phyloP scores from a whole-genome alignment of 2,888 invertebrate genomes.

The Pyrocoelia pectoralis region DNA sequence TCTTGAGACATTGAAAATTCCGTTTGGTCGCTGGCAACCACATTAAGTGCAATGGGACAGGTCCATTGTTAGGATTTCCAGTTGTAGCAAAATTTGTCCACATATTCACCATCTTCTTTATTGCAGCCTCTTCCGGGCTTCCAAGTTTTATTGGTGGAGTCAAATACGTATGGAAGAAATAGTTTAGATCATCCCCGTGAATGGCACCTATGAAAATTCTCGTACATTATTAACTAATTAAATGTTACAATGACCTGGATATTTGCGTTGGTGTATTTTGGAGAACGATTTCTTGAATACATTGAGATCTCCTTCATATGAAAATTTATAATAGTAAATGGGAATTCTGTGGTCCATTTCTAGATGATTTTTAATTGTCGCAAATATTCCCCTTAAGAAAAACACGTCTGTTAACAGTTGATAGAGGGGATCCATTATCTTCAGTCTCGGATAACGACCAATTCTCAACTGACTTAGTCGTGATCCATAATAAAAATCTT shows the following conservation, averaged over 20 bases:
- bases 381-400: slow-evolving; percentile 36
- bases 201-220: slow-evolving; percentile 31
- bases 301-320: slow-evolving; percentile 35
- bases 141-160: slow-evolving; percentile 24
- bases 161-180: slow-evolving; percentile 35
- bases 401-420: slow-evolving; percentile 36
- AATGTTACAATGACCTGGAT: slow-evolving; percentile 19
- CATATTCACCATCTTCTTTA: slow-evolving; percentile 25
- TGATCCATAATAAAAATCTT: slow-evolving; percentile 27
- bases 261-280: slow-evolving; percentile 6
- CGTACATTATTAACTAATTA: too few species aligned
- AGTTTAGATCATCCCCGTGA: slow-evolving; percentile 39
- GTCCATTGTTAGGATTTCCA: slow-evolving; percentile 21
- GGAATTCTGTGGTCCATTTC: slow-evolving; percentile 27
- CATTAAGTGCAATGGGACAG: background rate
- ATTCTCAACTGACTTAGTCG: slow-evolving; percentile 12
- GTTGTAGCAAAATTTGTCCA: slow-evolving; percentile 38
- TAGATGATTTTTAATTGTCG: slow-evolving; percentile 30
- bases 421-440: slow-evolving; percentile 26
- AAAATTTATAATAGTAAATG: slow-evolving; percentile 40
- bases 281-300: slow-evolving; percentile 31
- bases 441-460: slow-evolving; percentile 19
- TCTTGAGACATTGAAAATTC: slow-evolving; percentile 29
- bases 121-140: slow-evolving; percentile 23
- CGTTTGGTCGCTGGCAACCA: slow-evolving; percentile 30